These are phyloP conservation scores for Pseudachorutes palmiensis DNA, from an alignment of 1,140 invertebrate genomes.

Conservation along the genomic window DNA sequence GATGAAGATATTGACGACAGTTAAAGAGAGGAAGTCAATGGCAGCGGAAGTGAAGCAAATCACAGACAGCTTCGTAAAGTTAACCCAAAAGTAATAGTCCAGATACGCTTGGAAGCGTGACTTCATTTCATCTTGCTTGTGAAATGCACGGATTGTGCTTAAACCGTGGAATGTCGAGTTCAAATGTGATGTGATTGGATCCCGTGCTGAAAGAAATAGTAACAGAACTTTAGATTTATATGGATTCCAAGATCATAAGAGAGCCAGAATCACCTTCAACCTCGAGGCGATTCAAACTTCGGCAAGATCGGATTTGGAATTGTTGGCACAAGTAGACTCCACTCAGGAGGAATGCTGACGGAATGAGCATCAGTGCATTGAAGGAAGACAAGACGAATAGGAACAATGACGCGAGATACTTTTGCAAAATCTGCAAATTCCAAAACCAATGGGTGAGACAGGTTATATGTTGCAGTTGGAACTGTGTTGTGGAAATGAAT, in stretches of 20 bases:
- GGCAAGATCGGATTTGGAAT: constrained; percentile 3
- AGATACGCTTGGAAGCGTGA: constrained; percentile 43
- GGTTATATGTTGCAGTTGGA: background rate
- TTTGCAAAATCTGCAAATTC: constrained; percentile 1
- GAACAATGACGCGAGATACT: background rate
- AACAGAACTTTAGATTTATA: constrained; percentile 34
- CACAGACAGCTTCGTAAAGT: background rate
- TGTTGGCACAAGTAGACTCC: constrained; percentile 1
- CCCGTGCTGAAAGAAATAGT: constrained; percentile 44
- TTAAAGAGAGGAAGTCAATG: background rate
- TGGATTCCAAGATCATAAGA: background rate
- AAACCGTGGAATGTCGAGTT: constrained; percentile 56
- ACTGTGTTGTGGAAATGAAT: no score
- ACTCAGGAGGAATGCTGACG: background rate
- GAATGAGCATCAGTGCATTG: background rate
- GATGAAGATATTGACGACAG: background rate
- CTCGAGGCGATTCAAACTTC: constrained; percentile 7
- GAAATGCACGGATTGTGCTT: constrained; percentile 56
- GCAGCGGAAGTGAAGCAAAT: background rate
- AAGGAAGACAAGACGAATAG: background rate
- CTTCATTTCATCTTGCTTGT: constrained; percentile 49
- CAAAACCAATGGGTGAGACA: background rate
- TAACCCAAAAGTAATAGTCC: background rate
- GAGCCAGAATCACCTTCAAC: background rate
- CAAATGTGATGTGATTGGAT: constrained; percentile 58